Percentiles rank a stretch among this genome's conserved stretches.
Evolutionary conservation across 2,113 vertebrate genomes (phyloP).

Genomic region (Hippopotamus amphibius): DNA sequence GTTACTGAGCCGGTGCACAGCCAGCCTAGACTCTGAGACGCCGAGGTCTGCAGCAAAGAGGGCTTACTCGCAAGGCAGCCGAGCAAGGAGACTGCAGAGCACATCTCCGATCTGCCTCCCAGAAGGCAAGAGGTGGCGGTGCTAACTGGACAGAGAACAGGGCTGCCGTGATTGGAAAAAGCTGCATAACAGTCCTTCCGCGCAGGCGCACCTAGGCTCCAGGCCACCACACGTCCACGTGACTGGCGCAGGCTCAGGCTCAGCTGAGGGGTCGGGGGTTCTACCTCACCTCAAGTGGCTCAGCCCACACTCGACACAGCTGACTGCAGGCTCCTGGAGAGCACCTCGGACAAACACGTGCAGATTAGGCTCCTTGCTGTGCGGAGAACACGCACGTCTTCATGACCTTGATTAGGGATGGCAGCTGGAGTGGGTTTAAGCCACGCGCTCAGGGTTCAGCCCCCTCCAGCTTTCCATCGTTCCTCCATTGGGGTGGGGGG

Average conservation of each 20-base stretch:
- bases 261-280: not conserved
- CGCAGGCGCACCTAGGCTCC: not conserved
- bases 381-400: not conserved
- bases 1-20: not conserved
- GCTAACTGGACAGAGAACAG: rapidly evolving
- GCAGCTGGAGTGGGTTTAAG: not conserved
- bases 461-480: not conserved
- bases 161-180: not conserved
- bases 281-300: not conserved
- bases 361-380: not conserved
- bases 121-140: not conserved
- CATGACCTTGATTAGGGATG: not conserved
- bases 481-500: not conserved
- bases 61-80: not conserved
- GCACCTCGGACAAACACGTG: not conserved
- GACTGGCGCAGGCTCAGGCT: not conserved
- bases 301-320: not conserved
- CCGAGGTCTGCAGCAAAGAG: not conserved
- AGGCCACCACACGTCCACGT: not conserved
- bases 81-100: not conserved
- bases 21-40: not conserved
- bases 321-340: not conserved
- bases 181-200: not conserved
- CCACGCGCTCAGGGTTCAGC: not conserved
- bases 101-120: not conserved